Conservation (phyloP, 1,140 invertebrate species). For the Leguminivora glycinivorella region DNA sequence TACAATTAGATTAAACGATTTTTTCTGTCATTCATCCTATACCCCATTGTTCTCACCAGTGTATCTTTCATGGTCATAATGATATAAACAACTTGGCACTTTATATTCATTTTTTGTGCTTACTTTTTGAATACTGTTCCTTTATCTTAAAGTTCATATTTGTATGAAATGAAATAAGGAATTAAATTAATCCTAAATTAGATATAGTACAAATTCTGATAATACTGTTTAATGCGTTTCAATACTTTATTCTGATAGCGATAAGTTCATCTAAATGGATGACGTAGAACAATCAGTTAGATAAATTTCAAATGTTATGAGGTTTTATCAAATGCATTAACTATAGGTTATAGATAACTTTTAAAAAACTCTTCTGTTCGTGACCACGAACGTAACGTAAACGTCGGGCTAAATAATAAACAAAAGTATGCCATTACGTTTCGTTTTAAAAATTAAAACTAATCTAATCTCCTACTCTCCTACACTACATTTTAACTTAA, state of each 20-base stretch:
- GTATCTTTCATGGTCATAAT: slow-evolving; percentile 43
- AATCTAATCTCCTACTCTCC: too few relatives aligned
- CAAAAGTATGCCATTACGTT: too few relatives aligned
- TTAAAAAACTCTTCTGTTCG: too few relatives aligned
- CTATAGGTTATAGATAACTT: too few relatives aligned
- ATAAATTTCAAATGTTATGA: slow-evolving; percentile 3
- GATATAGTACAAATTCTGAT: slow-evolving; percentile 41
- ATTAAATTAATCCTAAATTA: too few relatives aligned
- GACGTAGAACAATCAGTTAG: background rate
- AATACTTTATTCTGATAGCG: slow-evolving; percentile 66
- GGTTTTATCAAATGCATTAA: background rate
- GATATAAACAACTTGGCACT: background rate
- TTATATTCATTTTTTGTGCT: background rate
- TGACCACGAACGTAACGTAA: too few relatives aligned
- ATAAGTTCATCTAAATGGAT: slow-evolving; percentile 15
- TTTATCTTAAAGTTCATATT: background rate
- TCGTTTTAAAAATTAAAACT: too few relatives aligned
- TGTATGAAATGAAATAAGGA: background rate
- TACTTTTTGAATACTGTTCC: background rate
- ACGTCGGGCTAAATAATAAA: too few relatives aligned
- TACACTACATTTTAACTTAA: too few relatives aligned
- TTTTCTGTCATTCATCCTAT: slow-evolving; percentile 66
- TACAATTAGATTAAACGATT: slow-evolving; percentile 76
- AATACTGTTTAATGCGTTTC: slow-evolving; percentile 70
- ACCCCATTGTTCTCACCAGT: slow-evolving; percentile 58